A percentile compares a stretch with the other conserved stretches of the same genome.
Evolutionary conservation across 2,797 vertebrate species (phyloP).

Genomic region (Crocidura indochinensis): DNA sequence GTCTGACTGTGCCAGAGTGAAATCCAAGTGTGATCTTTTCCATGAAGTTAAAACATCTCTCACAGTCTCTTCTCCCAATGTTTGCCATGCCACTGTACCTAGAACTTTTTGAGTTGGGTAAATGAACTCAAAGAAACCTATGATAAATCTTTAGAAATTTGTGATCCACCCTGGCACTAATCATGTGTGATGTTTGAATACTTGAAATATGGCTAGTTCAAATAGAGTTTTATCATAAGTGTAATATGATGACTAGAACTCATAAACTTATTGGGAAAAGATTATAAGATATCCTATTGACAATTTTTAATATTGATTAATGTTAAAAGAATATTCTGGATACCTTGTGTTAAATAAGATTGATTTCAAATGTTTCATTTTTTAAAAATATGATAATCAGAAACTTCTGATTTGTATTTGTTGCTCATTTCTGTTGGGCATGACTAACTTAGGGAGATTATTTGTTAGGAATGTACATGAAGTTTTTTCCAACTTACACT

Average conservation of each 20-base stretch:
- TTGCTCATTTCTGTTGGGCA: background rate
- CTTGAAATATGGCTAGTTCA: background rate
- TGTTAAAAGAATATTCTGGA: slow-evolving; percentile 38
- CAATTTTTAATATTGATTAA: slow-evolving; percentile 17
- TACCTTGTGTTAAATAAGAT: background rate
- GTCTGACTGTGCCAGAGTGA: slow-evolving; percentile 2
- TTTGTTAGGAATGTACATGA: background rate
- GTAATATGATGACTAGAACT: background rate
- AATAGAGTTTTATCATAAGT: background rate
- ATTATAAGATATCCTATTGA: slow-evolving; percentile 5
- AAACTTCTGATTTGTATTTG: background rate
- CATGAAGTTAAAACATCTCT: slow-evolving; percentile 42
- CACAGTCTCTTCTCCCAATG: slow-evolving; percentile 1
- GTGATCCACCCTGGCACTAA: background rate
- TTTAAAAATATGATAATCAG: background rate
- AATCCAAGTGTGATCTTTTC: slow-evolving; percentile 42
- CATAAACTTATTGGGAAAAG: background rate
- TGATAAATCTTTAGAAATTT: background rate
- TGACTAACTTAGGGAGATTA: background rate
- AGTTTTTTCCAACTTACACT: background rate
- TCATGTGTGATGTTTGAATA: background rate
- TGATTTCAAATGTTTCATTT: slow-evolving; percentile 21
- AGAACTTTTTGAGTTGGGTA: background rate
- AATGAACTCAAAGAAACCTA: background rate
- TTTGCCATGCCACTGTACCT: background rate